Evolutionary conservation across 2,797 vertebrate genomes (phyloP), one percentile per base, ranked within the genome.

Genomic region (Botia almorhae): DNA sequence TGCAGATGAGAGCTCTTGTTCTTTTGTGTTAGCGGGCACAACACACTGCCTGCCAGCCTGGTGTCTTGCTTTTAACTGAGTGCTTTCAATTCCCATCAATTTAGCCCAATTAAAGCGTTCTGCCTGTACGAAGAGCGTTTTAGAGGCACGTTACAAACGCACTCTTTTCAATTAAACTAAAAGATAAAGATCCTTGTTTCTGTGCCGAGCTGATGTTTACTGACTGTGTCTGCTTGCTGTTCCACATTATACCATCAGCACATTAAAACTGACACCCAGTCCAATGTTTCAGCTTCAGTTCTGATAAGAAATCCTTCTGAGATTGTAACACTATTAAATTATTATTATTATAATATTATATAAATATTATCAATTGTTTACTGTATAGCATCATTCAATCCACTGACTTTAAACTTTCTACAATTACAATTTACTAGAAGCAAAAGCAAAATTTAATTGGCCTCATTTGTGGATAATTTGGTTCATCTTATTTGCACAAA

Each of bases 71-170:
- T 90, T 90, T 87, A 90, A 92, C 89, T 85, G 90, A 92, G 90
- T 86, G 76, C 87, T 89, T 91, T 88, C 90, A 91, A 93, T 92
- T 90, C 90, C 91, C 88, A 89, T 88, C 89, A 90, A 93, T 93
- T 93, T 92, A 90, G 88, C 87, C 88, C 90, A 91, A 91, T 93
- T 91, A 92, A 91, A 89, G 81, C 86, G 88, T 85, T 91, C 90
- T 90, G 88, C 80, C 81, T 92, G 85, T 63, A 86, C 84, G 61
- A 53, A 84, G 80, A 91, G 89, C 81, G 85, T 89, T 91, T 88
- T 86, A 87, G 85, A 84, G 85, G 67, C 65, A 74, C 55, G 85
- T 87, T 87, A 87, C 87, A 67, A 74, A 73, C 81, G 75, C 82
- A 61, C 81, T 81, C 81, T 85, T 89, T 87, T 91, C 90, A 92